These are phyloP conservation scores for Allophyes oxyacanthae DNA, from an alignment of 2,888 invertebrate genomes.

Conservation along the genomic window DNA sequence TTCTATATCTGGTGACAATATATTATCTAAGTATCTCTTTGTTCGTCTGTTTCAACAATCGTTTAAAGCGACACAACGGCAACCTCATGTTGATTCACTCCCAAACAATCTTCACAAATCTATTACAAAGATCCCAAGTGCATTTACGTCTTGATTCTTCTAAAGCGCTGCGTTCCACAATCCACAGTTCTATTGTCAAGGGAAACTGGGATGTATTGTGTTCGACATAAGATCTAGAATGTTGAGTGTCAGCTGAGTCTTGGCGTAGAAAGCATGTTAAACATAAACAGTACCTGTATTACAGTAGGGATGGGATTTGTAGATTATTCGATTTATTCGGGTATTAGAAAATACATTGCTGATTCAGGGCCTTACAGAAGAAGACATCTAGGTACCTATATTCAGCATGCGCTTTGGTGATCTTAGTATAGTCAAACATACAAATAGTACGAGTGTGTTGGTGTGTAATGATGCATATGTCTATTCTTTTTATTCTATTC, in stretches of 20 bases:
- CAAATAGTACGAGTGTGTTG: no score
- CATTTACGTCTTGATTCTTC: slow-evolving; percentile 17
- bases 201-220: slow-evolving; percentile 9
- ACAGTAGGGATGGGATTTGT: slow-evolving; percentile 6
- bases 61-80: background rate
- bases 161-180: background rate
- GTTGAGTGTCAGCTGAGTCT: background rate
- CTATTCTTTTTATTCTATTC: no score
- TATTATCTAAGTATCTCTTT: no score
- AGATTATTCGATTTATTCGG: background rate
- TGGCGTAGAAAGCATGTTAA: slow-evolving; percentile 13
- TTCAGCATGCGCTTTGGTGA: no score
- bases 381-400: no score
- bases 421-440: no score
- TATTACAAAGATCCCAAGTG: slow-evolving; percentile 30
- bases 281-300: slow-evolving; percentile 37
- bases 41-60: no score
- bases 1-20: no score
- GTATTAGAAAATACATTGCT: no score
- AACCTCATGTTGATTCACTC: slow-evolving; percentile 9
- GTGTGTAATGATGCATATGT: no score
- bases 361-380: no score
- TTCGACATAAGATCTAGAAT: slow-evolving; percentile 2
- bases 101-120: slow-evolving; percentile 24
- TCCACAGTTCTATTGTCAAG: slow-evolving; percentile 1